Base-by-base conservation (phyloP, 2,797 vertebrate species). In the Acipenser ruthenus region DNA sequence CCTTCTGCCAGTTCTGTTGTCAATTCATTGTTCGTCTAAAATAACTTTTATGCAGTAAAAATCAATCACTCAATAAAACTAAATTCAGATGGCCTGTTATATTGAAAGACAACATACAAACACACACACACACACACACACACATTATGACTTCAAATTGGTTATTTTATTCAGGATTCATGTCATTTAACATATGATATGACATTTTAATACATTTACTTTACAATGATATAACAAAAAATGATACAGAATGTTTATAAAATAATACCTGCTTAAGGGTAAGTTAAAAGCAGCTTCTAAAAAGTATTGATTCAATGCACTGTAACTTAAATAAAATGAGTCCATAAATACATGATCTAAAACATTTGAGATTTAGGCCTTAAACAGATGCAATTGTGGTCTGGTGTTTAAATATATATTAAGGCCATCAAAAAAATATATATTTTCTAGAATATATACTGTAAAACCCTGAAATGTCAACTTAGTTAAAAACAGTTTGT, bases 301-400 rank as follows among this genome's bases (percentile, higher is more conserved):
- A 88, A 87, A 86, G 79, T 84, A 83, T 84, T 83, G 79, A 78
- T 79, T 78, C 84, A 81, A 78, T 68, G 74, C 77, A 77, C 60
- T 74, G 72, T 79, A 70, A 65, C 77, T 73, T 82, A 86, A 84
- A 85, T 82, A 83, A 79, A 79, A 79, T 73, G 80, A 75, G 78
- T 82, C 78, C 73, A 78, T 78, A 77, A 81, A 83, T 79, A 75
- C 79, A 67, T 63, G 23, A 77, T 82, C 75, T 81, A 65, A 78
- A 77, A 70, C 69, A 71, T 73, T 77, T 37, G 37, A 37, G 37
- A 37, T 75, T 75, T 72, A 23, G 65, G 71, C 81, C 79, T 55
- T 55, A 10, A 82, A 70, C 73, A 77, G 63, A 69, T 53, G 73
- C 47, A 37, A 15, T 58, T 23, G 69, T 64, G 73, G 37, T 37